Percentiles rank a stretch among this genome's conserved stretches.
Conservation (phyloP, 2,113 vertebrate genomes). For the Panurus biarmicus region DNA sequence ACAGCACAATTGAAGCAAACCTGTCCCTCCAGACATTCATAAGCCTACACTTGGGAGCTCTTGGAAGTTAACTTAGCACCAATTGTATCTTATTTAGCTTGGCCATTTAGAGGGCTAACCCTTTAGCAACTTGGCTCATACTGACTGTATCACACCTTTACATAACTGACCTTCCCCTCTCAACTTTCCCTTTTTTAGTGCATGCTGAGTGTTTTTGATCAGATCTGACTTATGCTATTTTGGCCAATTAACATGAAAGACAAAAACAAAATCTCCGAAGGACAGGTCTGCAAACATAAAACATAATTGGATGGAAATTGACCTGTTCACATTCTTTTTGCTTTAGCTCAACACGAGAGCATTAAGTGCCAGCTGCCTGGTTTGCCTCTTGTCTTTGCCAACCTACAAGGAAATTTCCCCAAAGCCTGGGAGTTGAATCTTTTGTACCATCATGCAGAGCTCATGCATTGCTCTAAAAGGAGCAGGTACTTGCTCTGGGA, state of each 20-base stretch:
- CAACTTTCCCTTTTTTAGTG: conserved; percentile 4
- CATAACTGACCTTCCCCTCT: conserved; percentile 23
- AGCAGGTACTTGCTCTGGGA: not conserved
- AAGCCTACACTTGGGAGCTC: conserved; percentile 50
- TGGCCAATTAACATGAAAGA: conserved; percentile 46
- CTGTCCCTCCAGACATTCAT: conserved; percentile 37
- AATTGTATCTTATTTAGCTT: conserved; percentile 68
- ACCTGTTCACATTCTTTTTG: conserved; percentile 5
- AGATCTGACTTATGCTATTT: conserved; percentile 26
- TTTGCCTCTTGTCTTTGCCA: not conserved
- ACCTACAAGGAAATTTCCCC: not conserved
- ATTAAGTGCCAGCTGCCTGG: not conserved
- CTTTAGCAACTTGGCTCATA: conserved; percentile 64
- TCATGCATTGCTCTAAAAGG: not conserved
- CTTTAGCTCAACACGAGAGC: not conserved
- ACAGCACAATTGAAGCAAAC: conserved; percentile 44
- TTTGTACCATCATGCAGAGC: not conserved
- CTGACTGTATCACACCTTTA: conserved; percentile 58
- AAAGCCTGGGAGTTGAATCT: not conserved
- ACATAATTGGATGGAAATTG: conserved; percentile 7
- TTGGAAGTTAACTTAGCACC: conserved; percentile 56
- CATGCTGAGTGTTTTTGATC: not conserved
- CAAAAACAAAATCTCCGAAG: conserved; percentile 41
- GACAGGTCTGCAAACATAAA: conserved; percentile 20
- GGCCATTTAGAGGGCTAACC: conserved; percentile 37